Base-by-base conservation (phyloP, 2,888 invertebrate genomes). In the Gonocerus acuteangulatus region DNA sequence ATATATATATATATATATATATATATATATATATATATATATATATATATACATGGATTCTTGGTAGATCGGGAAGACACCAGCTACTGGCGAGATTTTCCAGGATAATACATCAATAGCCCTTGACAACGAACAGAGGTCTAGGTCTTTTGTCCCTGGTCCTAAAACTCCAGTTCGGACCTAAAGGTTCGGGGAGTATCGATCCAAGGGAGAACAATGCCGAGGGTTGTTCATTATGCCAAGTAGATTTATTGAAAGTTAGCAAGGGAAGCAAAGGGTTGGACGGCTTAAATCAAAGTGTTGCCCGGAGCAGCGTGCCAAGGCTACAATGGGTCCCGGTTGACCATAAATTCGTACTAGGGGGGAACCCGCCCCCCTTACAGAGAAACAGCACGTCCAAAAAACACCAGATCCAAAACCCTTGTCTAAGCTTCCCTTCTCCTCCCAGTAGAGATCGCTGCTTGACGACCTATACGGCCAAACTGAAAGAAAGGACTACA, bases 261-360 rank as follows among this genome's bases (percentile, higher is more conserved):
- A 63, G 39, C 15, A 39, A 39, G 65, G 59, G 63, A 63, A 65
- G 64, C 64, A 65, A 65, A 62, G 64, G 64, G 64, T 60, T 62
- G 64, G 62, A 62, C 62, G 62, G 59, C 64, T 65, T 65, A 65
- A 65, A 65, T 65, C 64, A 65, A 65, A 65, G 64, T 65, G 62
- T 57, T 19, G 57, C 27, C 58, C 58, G 15, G 56, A 47, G 45
- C 56, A 32, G 39, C 54, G 64, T 65, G 64, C 64, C 64, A 65
- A 65, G 64, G 62, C 62, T 62, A 65, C 64, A 65, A 65, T 65
- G 64, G 64, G 48, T 61, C 60, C 64, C 54, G 62, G 62, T 65
- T 65, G 64, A 65, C 64, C 64, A 65, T 65, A 65, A 65, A 65
- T 65, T 60, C 62, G 60, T 56, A 62, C 57, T 42, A 49, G 36